Base-by-base conservation (phyloP, 2,888 invertebrate species). In the Adelognathus sp. region DNA sequence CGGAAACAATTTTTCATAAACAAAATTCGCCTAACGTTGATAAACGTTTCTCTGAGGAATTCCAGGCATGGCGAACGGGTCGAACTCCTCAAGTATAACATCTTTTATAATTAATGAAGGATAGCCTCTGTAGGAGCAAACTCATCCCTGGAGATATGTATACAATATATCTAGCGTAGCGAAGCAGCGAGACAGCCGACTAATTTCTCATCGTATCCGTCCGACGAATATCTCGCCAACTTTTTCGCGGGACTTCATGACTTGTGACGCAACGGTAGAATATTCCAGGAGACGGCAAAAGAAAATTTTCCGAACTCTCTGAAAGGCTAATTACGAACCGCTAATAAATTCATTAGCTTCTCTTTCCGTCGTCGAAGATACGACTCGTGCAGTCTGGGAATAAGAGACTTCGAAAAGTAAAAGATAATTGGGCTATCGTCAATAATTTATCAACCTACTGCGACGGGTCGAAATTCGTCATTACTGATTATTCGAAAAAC, bases 171-270 rank as follows among this genome's bases (percentile, higher is more conserved):
- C 18, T 5, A 41, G 31, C 21, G 29, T n/a, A 67, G 31, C 29
- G 9, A 16, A 14, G 18, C 29, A 50, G 9, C 36, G 46, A 21
- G 21, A 18, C 24, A 52, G 63, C 27, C 14, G 18, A 27, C 54
- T 39, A 69, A 63, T 75, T 63, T 56, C 36, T 69, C 63, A 54
- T 75, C 44, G 44, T 56, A 56, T 21, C 46, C 27, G 4, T 44
- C 24, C n/a, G 14, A 21, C 16, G 24, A 60, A 36, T 14, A 50
- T 60, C 70, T 75, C 61, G 14, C 24, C 21, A 16, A 60, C 14
- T 31, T 66, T 16, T 46, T 50, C 50, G 52, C 21, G 29, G 21
- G 24, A 74, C 29, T 60, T 60, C 31, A 21, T 33, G 58, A 73
- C 39, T 50, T 16, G 29, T 14, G 50, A 67, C 58, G 46, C 2